phyloP scores from a whole-genome alignment of 2,797 vertebrate genomes.

The Carcharodon carcharias region DNA sequence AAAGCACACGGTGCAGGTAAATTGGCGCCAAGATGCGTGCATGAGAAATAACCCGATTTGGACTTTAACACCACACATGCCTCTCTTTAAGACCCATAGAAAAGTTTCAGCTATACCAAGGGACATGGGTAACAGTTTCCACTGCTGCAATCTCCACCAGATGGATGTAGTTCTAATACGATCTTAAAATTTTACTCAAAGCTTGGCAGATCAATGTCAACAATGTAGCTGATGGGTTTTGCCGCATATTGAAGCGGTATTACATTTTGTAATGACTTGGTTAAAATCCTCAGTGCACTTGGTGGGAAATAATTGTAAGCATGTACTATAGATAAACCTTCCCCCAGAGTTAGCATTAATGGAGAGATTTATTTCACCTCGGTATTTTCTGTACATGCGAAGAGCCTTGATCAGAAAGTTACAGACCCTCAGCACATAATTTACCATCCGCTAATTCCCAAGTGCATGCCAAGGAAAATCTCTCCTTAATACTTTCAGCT shows the following conservation, averaged over 20 bases:
- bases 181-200: not conserved
- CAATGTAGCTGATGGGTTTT: not conserved
- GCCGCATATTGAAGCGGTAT: not conserved
- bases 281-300: not conserved
- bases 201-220: not conserved
- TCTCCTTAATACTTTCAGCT: not conserved
- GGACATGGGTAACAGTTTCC: not conserved
- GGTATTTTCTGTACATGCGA: not conserved
- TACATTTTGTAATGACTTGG: not conserved
- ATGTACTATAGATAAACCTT: not conserved
- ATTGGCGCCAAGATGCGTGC: not conserved
- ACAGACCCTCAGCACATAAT: not conserved
- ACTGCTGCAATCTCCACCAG: not conserved
- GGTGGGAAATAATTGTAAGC: not conserved
- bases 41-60: not conserved
- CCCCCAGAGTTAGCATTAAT: not conserved
- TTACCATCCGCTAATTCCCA: not conserved
- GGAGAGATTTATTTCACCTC: not conserved
- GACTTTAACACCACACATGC: not conserved
- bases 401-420: not conserved
- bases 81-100: not conserved
- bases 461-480: not conserved
- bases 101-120: not conserved
- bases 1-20: not conserved
- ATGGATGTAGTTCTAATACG: not conserved